Base-by-base conservation (phyloP, 2,113 vertebrate genomes). In the Phaethon lepturus region DNA sequence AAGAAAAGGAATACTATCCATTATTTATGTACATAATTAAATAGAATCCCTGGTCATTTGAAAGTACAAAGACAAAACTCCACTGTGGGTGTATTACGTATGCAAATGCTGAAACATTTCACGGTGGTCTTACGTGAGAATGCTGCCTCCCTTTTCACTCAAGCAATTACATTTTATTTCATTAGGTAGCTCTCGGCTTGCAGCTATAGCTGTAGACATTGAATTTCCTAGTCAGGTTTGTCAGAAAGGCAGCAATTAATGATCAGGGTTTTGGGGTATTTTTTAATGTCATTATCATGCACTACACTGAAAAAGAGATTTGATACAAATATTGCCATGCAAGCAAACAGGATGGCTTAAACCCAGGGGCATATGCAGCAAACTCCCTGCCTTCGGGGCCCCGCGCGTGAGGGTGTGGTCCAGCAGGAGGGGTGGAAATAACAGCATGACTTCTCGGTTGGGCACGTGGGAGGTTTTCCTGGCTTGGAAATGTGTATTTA, bases 1-100 rank as follows among this genome's bases (percentile, higher is more conserved):
- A 90, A 91, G 45, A 45, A 88, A 83, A 64, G 28, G 26, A 86
- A 47, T 44, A 14, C 8, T 60, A 53, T 67, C 59, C 11, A 31
- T 93, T 93, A 75, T 86, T 88, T 85, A 82, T 82, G 35, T 56
- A 52, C 62, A 72, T 72, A 85, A 95, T 92, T 93, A 94, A 87
- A 67, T 40, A 52, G 49, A 76, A 81, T 59, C 66, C 14, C 7
- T 47, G 18, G 23, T 79, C 33, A n/a, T 52, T 80, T 93, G 45
- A 66, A 92, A 90, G 75, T 49, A 60, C 53, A 55, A 67, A 84
- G 81, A 75, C 75, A 53, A 59, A 81, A 49, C 33, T 86, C 83
- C 19, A 16, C 33, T 0, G 5, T 50, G 67, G 49, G 35, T 73
- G 24, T n/a, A 35, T 45, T 76, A 33, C 28, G 23, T 24, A 7